These are phyloP conservation scores for Phaenicophaeus curvirostris DNA, from an alignment of 2,797 vertebrate species.

Conservation along the genomic window DNA sequence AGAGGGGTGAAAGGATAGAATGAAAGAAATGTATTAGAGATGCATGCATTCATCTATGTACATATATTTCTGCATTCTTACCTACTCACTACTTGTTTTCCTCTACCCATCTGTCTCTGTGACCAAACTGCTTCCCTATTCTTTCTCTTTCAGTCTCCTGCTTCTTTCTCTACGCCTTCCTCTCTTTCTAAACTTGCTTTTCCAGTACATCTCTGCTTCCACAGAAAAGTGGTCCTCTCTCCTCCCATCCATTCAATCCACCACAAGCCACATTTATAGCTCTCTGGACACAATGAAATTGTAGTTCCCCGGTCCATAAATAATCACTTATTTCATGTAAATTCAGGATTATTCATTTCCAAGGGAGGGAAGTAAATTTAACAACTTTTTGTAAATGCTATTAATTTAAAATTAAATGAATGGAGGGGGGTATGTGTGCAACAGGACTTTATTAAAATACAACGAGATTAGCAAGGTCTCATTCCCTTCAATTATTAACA, in stretches of 20 bases:
- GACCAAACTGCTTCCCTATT: background rate
- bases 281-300: background rate
- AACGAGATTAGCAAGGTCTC: slow-evolving; percentile 70
- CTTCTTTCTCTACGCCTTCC: background rate
- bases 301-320: background rate
- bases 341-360: slow-evolving; percentile 5
- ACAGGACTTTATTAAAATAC: slow-evolving; percentile 73
- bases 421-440: background rate
- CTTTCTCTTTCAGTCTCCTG: background rate
- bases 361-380: slow-evolving; percentile 4
- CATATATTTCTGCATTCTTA: background rate
- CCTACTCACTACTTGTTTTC: background rate
- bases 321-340: background rate
- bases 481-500: slow-evolving; percentile 76
- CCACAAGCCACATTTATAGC: background rate
- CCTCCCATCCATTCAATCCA: background rate
- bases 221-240: background rate
- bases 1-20: background rate
- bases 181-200: background rate
- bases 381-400: slow-evolving; percentile 31
- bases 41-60: background rate
- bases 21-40: background rate
- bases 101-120: background rate
- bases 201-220: background rate
- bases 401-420: slow-evolving; percentile 55